Conservation (phyloP, 2,113 vertebrate species). For the Melierax canorus region DNA sequence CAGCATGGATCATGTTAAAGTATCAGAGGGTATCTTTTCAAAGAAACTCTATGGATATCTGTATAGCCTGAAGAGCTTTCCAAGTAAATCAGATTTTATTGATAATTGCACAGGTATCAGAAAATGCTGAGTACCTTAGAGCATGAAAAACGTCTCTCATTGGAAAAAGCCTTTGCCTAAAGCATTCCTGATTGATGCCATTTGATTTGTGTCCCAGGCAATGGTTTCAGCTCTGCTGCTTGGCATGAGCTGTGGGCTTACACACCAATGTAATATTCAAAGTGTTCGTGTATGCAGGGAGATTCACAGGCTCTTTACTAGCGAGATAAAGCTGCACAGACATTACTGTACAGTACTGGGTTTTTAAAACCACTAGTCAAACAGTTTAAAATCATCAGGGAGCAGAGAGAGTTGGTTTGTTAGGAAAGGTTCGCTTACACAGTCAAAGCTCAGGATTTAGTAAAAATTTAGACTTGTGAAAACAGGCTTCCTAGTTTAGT, state of each 20-base stretch:
- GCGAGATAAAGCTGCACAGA: neutral
- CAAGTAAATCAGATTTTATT: neutral
- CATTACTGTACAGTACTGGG: rapidly evolving
- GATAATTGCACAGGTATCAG: neutral
- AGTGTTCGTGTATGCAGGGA: neutral
- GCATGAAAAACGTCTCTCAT: neutral
- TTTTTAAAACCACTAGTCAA: neutral
- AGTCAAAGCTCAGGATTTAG: neutral
- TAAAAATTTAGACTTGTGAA: neutral
- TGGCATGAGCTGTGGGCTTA: neutral
- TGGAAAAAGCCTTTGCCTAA: neutral
- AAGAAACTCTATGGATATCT: neutral
- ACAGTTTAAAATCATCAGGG: neutral
- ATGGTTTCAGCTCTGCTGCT: neutral
- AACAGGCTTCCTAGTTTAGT: neutral
- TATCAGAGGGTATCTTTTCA: neutral
- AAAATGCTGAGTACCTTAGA: neutral
- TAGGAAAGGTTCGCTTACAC: neutral
- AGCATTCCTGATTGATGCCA: neutral
- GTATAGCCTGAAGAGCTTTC: neutral
- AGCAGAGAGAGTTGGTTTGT: neutral
- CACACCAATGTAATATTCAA: neutral
- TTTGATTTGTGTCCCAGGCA: neutral
- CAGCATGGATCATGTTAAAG: neutral
- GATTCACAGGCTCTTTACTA: neutral